Evolutionary conservation across 2,113 vertebrate species (phyloP), one percentile per base, ranked within the genome.

Genomic region (Mixornis gularis): DNA sequence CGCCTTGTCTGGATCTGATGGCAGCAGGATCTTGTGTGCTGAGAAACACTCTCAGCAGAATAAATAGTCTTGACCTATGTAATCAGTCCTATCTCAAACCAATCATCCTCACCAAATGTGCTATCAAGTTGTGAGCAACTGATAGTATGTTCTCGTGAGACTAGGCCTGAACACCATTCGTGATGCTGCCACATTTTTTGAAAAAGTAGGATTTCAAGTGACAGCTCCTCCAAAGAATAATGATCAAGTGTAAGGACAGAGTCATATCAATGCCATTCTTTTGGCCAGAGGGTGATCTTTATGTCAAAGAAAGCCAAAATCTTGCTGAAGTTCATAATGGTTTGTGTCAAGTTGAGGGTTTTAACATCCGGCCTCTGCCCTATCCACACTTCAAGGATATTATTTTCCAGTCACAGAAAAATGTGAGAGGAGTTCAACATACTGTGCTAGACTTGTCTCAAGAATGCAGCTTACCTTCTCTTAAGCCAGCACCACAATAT

Each of bases 181-280:
- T 48, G 26, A 53, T 64, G 40, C 48, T 91, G 85, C 38, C 55
- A 72, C 3, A 6, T 29, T 58, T 88, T 87, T 70, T 46, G 9
- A 81, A 85, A 83, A 93, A 85, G 34, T 40, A 83, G 64, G 26
- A 87, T 94, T 93, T 92, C 68, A 83, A 65, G 81, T 69, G 92
- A 78, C 93, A 95, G 74, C 52, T 81, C n/a, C 56, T 93, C 65
- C 44, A 68, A 92, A 82, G 46, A 91, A 53, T 68, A 92, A 89
- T 1, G 48, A 84, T 48, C 72, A 64, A 76, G 24, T 52, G 32
- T 63, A 88, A 78, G 73, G 77, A 83, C 51, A 48, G 63, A 84
- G 85, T 77, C 40, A 18, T 46, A 86, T 80, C 85, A 72, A 66
- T 69, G 86, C 52, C 79, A 83, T 90, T 90, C 74, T 84, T 89